A percentile compares a stretch with the other conserved stretches of the same genome.
Conservation (phyloP, 2,888 invertebrate species). For the Pachydiplax longipennis region DNA sequence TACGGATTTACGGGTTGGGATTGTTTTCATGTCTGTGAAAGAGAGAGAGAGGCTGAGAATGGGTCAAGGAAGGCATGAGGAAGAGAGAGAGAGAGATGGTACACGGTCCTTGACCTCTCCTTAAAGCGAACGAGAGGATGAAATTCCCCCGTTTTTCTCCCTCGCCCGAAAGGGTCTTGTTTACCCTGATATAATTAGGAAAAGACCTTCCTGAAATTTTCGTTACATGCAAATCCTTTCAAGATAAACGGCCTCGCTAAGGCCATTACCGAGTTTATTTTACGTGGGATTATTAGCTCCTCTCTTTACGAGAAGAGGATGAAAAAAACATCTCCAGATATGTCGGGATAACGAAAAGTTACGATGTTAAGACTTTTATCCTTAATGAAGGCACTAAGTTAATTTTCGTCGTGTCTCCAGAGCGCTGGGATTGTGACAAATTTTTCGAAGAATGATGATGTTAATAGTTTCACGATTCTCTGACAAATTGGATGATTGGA, state of each 20-base stretch:
- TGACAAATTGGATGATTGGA: no score
- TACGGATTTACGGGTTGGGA: background rate
- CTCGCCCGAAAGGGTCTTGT: background rate
- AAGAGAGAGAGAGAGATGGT: background rate
- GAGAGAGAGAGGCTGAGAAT: background rate
- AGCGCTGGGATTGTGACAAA: no score
- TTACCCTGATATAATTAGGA: background rate
- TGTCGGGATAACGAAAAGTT: background rate
- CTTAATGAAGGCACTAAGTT: no score
- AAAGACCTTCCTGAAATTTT: background rate
- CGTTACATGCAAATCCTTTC: conserved; percentile 1
- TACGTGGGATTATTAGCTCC: background rate
- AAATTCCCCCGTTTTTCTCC: background rate
- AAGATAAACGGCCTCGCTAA: background rate
- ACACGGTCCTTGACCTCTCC: conserved; percentile 7
- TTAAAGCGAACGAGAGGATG: background rate
- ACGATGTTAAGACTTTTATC: no score
- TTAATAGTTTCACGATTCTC: no score
- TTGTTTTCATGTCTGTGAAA: background rate
- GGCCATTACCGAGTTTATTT: background rate
- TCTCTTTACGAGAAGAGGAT: background rate
- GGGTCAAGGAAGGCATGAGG: background rate
- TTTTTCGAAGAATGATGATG: no score
- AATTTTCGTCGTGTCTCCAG: no score
- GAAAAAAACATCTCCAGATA: background rate